Base-by-base conservation (phyloP, 2,113 vertebrate genomes). In the Nyctibius bracteatus region DNA sequence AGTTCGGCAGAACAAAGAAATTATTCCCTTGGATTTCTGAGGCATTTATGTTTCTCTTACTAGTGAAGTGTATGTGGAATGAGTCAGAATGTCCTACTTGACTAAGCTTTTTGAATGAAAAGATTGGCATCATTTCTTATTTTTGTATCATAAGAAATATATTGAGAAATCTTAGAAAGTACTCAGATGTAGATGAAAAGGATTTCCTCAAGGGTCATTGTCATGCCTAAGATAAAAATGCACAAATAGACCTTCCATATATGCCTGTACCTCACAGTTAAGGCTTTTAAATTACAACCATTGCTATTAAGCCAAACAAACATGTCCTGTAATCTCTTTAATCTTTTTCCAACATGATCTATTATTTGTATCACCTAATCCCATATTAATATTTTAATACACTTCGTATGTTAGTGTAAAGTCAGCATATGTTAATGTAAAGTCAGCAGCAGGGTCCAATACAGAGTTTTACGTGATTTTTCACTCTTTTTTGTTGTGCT, bases 311-410 rank as follows among this genome's bases (percentile, higher is more conserved):
- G 14, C 28, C 17, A 51, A 85, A 39, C n/a, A 93, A 70, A 47
- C 8, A 1, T 68, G 33, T 80, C 43, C 52, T 77, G 11, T 66
- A 81, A 92, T 95, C 67, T 81, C 65, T 93, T 91, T 94, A 67
- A 94, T 92, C 66, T 97, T 96, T 94, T 88, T 81, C 78, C 54
- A 84, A 18, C 43, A 49, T 90, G 77, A 83, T 58, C 90, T 84
- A 58, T 84, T 94, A 67, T 86, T 96, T 94, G 57, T 54, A 80
- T 47, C 88, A 72, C 82, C 81, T 86, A 95, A 97, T 94, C 86
- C 63, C 67, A 66, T 58, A 90, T 95, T 95, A 96, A 96, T 96
- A 97, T 96, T 97, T 97, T 96, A 98, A 95, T 88, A 82, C 43
- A 91, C 8, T 73, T 83, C 88, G 46, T 80, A 74, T 93, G 43